Evolutionary conservation across 2,797 vertebrate genomes (phyloP).

Genomic region (Myiotriccus ornatus): DNA sequence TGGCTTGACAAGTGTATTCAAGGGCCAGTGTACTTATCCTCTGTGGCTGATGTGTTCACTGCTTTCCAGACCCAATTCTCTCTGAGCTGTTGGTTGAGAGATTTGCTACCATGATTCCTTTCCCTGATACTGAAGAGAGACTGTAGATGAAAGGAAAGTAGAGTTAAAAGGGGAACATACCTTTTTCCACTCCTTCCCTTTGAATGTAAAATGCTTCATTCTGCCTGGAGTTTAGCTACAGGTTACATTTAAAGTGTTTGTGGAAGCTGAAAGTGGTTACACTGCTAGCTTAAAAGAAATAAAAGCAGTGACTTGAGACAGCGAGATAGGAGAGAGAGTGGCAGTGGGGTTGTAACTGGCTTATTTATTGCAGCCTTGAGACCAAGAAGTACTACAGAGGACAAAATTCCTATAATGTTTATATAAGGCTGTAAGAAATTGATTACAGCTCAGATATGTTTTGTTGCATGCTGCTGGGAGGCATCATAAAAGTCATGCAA

Average conservation of each 20-base stretch:
- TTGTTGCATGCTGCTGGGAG: constrained; percentile 26
- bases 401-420: constrained; percentile 52
- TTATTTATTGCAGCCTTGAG: constrained; percentile 39
- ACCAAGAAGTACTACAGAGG: constrained; percentile 25
- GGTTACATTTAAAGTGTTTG: not conserved
- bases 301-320: constrained; percentile 1
- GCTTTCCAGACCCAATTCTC: not conserved
- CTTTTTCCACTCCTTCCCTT: not conserved
- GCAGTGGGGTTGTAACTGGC: not conserved
- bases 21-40: not conserved
- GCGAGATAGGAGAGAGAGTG: not conserved
- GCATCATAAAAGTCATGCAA: not conserved
- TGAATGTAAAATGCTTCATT: not conserved
- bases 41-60: accelerated
- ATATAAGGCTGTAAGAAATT: constrained; percentile 39
- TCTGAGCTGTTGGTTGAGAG: not conserved
- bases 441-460: constrained; percentile 49
- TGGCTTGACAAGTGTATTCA: accelerated
- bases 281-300: not conserved
- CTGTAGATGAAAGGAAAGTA: not conserved
- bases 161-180: not conserved
- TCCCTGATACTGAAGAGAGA: not conserved
- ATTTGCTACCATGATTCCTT: not conserved
- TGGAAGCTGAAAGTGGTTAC: not conserved
- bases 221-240: not conserved